Base-by-base conservation (phyloP, 2,888 invertebrate genomes). In the Morinoia aosen region DNA sequence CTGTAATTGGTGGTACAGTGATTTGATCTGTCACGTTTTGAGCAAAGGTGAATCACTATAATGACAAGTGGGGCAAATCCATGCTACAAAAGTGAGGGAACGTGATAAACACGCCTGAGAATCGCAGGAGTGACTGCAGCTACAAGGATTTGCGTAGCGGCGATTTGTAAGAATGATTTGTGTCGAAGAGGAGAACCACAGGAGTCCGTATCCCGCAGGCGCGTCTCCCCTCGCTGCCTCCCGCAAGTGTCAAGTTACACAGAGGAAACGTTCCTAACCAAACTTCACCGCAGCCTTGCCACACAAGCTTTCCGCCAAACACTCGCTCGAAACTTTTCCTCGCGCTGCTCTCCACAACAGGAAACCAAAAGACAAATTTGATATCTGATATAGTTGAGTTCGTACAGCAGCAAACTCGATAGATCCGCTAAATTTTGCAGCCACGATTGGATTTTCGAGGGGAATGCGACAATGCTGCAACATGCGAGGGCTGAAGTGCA, bases 331-430 rank as follows among this genome's bases (percentile, higher is more conserved):
- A 93, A 93, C 93, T 93, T 93, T 93, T 93, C 57, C 93, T 48
- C 90, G 25, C 39, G 90, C 90, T 48, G 90, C 90, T 25, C 48
- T 93, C 56, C 56, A 93, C 57, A 93, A 93, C 93, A 93, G 93
- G 93, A 93, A 93, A 93, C 93, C 57, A 93, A 93, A 93, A 93
- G 93, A 93, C 93, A 93, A 93, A 93, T 93, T 93, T 93, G 57
- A 93, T 33, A 93, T 93, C 93, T 58, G 93, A 93, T 93, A 93
- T 48, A 93, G 93, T 48, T 33, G 57, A 93, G 93, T 39, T 90
- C 90, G 90, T 11, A 48, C 90, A 25, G 90, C 90, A 90, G 90
- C 39, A 90, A 90, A 90, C 39, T 90, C 90, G 48, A 90, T 48
- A 90, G 90, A 90, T 90, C 40, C 39, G 40, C 19, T 19, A 90